These are phyloP conservation scores for Lates japonicus DNA, from an alignment of 2,797 vertebrate species.

Conservation along the genomic window DNA sequence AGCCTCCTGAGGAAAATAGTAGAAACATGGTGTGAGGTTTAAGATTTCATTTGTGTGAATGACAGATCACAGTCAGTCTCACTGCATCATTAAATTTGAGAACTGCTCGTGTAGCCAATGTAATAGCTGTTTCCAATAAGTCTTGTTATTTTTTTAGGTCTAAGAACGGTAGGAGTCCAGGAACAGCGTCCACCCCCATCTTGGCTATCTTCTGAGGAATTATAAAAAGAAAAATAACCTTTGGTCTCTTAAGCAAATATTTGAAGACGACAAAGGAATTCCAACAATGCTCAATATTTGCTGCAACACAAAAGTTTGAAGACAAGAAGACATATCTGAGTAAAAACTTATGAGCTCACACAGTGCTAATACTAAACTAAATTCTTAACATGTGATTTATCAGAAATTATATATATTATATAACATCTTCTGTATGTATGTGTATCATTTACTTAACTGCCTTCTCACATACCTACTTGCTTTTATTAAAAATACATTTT, in stretches of 20 bases:
- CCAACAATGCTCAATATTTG: conserved; percentile 50
- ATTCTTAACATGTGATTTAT: too few relatives aligned
- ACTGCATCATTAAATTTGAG: conserved; percentile 1
- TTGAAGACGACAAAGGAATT: conserved; percentile 60
- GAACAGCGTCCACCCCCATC: conserved; percentile 22
- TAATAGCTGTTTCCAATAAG: conserved; percentile 40
- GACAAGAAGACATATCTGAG: conserved; percentile 19
- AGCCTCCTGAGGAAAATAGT: conserved; percentile 27
- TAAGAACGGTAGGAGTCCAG: conserved; percentile 15
- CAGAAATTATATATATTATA: neutral
- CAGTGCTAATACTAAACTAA: neutral
- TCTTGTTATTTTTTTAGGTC: conserved; percentile 27
- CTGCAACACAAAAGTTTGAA: conserved; percentile 31
- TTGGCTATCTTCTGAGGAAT: conserved; percentile 46
- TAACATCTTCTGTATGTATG: neutral
- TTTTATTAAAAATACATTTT: neutral
- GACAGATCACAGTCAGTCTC: conserved; percentile 26
- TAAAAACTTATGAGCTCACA: conserved; percentile 5
- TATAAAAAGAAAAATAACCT: conserved; percentile 58
- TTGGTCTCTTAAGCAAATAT: conserved; percentile 62
- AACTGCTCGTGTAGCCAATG: conserved; percentile 20
- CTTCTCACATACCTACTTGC: neutral
- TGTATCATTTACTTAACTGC: conserved; percentile 3
- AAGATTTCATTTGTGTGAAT: conserved; percentile 31
- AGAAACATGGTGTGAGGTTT: conserved; percentile 3